These are phyloP conservation scores for Nephila pilipes DNA, from an alignment of 1,140 invertebrate genomes.

Conservation along the genomic window DNA sequence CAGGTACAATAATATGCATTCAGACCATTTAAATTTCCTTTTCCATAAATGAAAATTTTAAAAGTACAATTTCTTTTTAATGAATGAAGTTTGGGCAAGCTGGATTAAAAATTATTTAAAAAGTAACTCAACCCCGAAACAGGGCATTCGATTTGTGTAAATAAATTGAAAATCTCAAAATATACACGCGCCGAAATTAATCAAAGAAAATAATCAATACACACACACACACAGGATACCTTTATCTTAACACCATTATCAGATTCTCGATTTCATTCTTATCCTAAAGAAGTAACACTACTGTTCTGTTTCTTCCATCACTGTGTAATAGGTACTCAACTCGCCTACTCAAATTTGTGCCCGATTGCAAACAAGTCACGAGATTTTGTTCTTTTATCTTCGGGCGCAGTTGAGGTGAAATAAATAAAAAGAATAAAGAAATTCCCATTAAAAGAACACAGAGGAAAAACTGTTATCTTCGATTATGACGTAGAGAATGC, in stretches of 20 bases:
- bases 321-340: not conserved
- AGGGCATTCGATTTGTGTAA: too few relatives aligned
- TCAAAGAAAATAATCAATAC: not conserved
- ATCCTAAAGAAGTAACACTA: not conserved
- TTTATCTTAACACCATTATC: not conserved
- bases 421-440: not conserved
- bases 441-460: not conserved
- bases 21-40: too few relatives aligned
- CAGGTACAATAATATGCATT: too few relatives aligned
- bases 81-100: too few relatives aligned
- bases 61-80: too few relatives aligned
- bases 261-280: not conserved
- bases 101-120: too few relatives aligned
- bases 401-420: not conserved
- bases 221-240: not conserved
- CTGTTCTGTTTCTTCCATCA: not conserved
- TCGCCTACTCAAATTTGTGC: constrained; percentile 2
- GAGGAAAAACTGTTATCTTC: not conserved
- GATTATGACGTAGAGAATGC: not conserved
- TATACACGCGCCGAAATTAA: not conserved
- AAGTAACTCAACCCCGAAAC: too few relatives aligned
- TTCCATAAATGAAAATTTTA: too few relatives aligned
- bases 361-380: constrained; percentile 30
- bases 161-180: too few relatives aligned
- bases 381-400: constrained; percentile 1